Base-by-base conservation (phyloP, 2,888 invertebrate species). In the Xylota sylvarum region DNA sequence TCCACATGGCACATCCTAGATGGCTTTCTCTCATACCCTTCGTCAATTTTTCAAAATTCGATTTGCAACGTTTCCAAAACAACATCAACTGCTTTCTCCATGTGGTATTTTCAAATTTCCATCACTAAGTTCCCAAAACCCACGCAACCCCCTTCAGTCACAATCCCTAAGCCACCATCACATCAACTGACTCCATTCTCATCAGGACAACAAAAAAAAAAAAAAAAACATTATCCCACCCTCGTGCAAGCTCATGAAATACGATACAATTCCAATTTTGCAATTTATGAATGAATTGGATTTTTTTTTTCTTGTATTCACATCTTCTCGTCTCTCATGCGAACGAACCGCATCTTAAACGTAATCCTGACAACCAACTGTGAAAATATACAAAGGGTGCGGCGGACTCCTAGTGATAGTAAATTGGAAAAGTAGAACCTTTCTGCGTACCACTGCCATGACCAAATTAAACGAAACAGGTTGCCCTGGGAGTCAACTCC, bases 261-360 rank as follows among this genome's bases (percentile, higher is more conserved):
- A 77, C 40, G 76, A 85, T 85, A 74, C 65, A 85, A 80, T 76
- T 7, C 65, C 52, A 77, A 62, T 76, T 86, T 76, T 7, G 37
- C 60, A 86, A 73, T 69, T 77, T 86, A 82, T 81, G 81, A 82
- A 86, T 86, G 77, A 82, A 77, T 85, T 83, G 72, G 60, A 32
- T 69, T 65, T 65, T 37, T 50, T 14, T 27, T 17, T 37, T 48
- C 37, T 60, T 46, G 23, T 43, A n/a, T 48, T 58, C 35, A 40
- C 37, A 48, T 74, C 67, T 23, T 23, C n/a, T n/a, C 23, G 23
- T 23, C 23, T 9, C 43, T 79, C 62, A 62, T 55, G 84, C 46
- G 58, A 85, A 80, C 65, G 55, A 80, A 80, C 70, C 64, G 52
- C 64, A 76, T 76, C 23, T 23, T 23, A 23, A 43, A 17, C 7